A percentile compares a stretch with the other conserved stretches of the same genome.
Evolutionary conservation across 2,113 vertebrate genomes (phyloP).

Genomic region (Eulemur rufifrons): DNA sequence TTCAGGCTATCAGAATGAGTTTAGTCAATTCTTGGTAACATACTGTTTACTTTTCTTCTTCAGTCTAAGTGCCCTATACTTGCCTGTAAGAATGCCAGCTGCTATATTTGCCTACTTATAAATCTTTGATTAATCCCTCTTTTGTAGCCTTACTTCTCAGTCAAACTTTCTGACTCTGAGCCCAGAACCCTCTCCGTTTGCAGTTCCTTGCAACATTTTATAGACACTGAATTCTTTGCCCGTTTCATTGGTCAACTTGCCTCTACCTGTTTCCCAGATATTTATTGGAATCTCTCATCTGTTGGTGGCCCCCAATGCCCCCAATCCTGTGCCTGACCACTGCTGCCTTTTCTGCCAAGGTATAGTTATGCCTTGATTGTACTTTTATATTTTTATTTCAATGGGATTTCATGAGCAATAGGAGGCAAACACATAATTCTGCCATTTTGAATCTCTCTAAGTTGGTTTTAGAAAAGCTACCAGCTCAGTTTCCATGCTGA

Average conservation of each 20-base stretch:
- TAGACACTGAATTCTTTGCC: neutral
- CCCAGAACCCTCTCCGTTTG: neutral
- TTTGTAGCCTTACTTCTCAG: neutral
- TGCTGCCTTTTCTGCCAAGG: neutral
- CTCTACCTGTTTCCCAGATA: neutral
- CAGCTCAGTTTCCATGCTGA: neutral
- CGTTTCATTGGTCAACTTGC: neutral
- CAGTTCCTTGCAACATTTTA: neutral
- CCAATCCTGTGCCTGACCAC: neutral
- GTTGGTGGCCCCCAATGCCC: neutral
- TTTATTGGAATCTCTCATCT: neutral
- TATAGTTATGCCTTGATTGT: neutral
- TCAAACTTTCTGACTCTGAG: neutral
- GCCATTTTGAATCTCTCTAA: neutral
- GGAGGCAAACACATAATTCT: neutral
- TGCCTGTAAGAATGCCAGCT: neutral
- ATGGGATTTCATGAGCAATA: neutral
- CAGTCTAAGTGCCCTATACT: neutral
- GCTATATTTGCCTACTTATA: neutral
- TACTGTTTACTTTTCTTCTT: neutral
- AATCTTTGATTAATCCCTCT: neutral
- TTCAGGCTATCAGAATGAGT: neutral
- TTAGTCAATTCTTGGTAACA: neutral
- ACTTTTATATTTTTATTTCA: neutral
- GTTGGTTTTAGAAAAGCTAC: neutral